Evolutionary conservation across 53 echinoderm and acorn worm species (phyloP).

Genomic region (Holothuria scabra): DNA sequence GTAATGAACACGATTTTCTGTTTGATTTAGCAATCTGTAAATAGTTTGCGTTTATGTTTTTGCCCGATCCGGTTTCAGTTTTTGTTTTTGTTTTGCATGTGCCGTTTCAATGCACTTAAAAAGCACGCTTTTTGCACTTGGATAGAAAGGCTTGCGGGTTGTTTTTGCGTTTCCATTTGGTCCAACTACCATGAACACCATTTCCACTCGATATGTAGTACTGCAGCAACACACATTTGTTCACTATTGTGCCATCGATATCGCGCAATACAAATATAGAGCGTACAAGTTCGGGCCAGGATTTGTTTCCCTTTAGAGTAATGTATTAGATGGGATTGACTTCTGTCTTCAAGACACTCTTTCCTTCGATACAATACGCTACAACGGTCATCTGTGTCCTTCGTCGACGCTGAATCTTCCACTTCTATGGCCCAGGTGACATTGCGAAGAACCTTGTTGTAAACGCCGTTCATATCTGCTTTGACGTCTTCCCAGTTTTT

Average conservation of each 20-base stretch:
- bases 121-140: not conserved
- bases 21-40: too few relatives aligned
- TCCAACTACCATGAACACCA: conserved; percentile 16
- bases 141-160: not conserved
- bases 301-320: conserved; percentile 24
- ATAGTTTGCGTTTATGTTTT: too few relatives aligned
- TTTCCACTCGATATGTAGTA: conserved; percentile 12
- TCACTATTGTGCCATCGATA: conserved; percentile 23
- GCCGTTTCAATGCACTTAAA: too few relatives aligned
- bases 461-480: too few relatives aligned
- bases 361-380: not conserved
- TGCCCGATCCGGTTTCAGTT: too few relatives aligned
- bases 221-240: conserved; percentile 1
- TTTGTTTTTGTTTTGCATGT: too few relatives aligned
- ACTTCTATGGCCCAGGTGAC: too few relatives aligned
- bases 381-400: too few relatives aligned
- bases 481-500: too few relatives aligned
- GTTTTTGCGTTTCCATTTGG: conserved; percentile 3
- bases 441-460: too few relatives aligned
- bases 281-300: conserved; percentile 11
- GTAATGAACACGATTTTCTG: too few relatives aligned
- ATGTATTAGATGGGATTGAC: not conserved
- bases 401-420: too few relatives aligned
- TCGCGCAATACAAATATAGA: conserved; percentile 9
- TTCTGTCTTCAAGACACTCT: not conserved